Conservation (phyloP, 2,113 vertebrate species). For the Meriones unguiculatus region DNA sequence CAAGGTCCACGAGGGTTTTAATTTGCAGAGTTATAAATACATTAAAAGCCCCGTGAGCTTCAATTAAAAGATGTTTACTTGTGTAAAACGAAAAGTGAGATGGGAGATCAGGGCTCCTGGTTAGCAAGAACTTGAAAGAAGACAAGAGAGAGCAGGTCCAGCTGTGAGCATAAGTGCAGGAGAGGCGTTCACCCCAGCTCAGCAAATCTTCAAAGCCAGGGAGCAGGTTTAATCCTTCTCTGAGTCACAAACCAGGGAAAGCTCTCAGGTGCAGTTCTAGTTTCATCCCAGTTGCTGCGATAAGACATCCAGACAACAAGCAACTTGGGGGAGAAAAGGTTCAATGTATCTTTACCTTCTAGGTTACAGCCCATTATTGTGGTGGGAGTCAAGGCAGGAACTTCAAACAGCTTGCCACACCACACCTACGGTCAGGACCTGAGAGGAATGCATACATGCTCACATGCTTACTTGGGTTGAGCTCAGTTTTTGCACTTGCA, state of each 20-base stretch:
- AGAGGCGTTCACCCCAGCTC: not conserved
- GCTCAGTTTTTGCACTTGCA: not conserved
- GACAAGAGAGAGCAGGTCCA: accelerated
- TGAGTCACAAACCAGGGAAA: not conserved
- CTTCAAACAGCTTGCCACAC: not conserved
- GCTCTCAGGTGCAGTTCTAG: not conserved
- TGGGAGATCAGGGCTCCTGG: not conserved
- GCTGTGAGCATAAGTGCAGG: accelerated
- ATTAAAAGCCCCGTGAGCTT: slow-evolving; percentile 66
- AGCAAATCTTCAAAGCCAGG: not conserved
- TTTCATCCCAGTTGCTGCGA: not conserved
- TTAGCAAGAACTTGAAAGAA: slow-evolving; percentile 22
- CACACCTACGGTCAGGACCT: not conserved
- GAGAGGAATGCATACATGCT: not conserved
- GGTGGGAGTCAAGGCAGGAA: not conserved
- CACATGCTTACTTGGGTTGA: not conserved
- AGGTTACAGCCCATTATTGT: not conserved
- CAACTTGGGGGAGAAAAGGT: not conserved
- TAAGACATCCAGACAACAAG: not conserved
- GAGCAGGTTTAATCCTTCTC: not conserved
- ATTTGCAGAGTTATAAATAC: slow-evolving; percentile 60
- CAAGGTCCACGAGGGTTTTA: slow-evolving; percentile 46
- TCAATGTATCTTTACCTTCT: not conserved
- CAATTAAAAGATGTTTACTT: slow-evolving; percentile 71
- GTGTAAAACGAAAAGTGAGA: not conserved